Base-by-base conservation (phyloP, 1,140 invertebrate genomes). In the Notospermus geniculatus region DNA sequence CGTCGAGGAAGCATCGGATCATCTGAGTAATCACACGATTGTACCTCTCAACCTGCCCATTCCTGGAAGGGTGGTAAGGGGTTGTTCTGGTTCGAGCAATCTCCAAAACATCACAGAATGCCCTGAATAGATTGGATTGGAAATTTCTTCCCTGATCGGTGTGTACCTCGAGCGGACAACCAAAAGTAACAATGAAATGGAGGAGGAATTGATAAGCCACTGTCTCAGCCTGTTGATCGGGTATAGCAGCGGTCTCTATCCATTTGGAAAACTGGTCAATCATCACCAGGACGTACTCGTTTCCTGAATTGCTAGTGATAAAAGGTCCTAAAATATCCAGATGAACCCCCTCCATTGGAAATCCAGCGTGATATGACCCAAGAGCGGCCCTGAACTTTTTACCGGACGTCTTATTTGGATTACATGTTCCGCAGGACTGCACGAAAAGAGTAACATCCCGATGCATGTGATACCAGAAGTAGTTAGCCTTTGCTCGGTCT, bases 221-320 rank as follows among this genome's bases (percentile, higher is more conserved):
- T n/a, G n/a, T n/a, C n/a, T n/a, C n/a, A n/a, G n/a, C n/a, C n/a
- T 39, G 59, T 29, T 66, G 61, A 22, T 19, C 19, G 17, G 61
- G 61, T 25, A 63, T 43, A 15, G 61, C 57, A 27, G 60, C 25
- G 22, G 52, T 57, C 17, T 66, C 57, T 4, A 63, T 57, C 65
- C 65, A 59, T 28, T 66, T 66, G 0, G 61, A 53, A 45, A 66
- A 63, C 36, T 66, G 61, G 46, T 66, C 62, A 1, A 66, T 61
- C 43, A 62, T 62, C 28, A 61, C 45, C 19, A 65, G 28, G 15
- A 57, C 46, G 25, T 57, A 61, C 13, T 45, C 23, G 30, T 65
- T 65, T 43, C 52, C 50, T 15, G 45, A 17, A 15, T 43, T 7
- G 19, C 41, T 59, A 13, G 17, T 25, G 5, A 58, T 52, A 2